Base-by-base conservation (phyloP, 2,888 invertebrate genomes). In the Troides oblongomaculatus region DNA sequence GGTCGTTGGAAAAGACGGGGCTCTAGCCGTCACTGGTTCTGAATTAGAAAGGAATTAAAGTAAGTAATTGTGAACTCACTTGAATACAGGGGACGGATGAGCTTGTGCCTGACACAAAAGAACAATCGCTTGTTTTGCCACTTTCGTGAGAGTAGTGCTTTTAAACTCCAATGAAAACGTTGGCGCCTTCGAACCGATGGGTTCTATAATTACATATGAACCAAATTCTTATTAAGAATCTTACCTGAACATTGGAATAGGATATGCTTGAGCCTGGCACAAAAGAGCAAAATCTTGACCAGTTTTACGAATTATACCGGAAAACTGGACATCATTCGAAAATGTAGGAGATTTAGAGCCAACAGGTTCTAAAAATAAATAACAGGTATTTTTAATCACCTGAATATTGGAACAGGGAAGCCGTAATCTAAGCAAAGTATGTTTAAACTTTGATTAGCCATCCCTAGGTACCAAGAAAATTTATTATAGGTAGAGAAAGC, bases 181-280 rank as follows among this genome's bases (percentile, higher is more conserved):
- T 21, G 94, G 94, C 77, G 94, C 93, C 85, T 94, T 94, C 72
- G 93, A 94, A 78, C 94, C 94, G 74, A 94, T 92, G 71, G 94
- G 94, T 86, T 94, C 94, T 94, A 82, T 76, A 84, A 79, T 80
- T 75, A 79, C 62, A 72, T 69, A 58, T 66, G 66, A 73, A 50
- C 70, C 71, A 72, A 69, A 67, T 64, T 70, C 66, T 56, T 36
- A 66, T 71, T 71, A 63, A 72, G 18, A 70, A 72, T 75, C 89
- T 91, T 87, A 92, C 91, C 92, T 92, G 90, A 92, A 92, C 77
- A 88, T 79, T 77, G 94, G 94, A 82, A 95, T 94, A 77, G 96
- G 96, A 87, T 94, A 95, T 78, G 95, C 96, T 93, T 96, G 96
- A 75, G 96, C 95, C 85, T 95, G 96, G 86, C 96, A 96, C 82